A percentile compares a stretch with the other conserved stretches of the same genome.
Conservation (phyloP, 2,113 vertebrate species). For the Lutjanus erythropterus region DNA sequence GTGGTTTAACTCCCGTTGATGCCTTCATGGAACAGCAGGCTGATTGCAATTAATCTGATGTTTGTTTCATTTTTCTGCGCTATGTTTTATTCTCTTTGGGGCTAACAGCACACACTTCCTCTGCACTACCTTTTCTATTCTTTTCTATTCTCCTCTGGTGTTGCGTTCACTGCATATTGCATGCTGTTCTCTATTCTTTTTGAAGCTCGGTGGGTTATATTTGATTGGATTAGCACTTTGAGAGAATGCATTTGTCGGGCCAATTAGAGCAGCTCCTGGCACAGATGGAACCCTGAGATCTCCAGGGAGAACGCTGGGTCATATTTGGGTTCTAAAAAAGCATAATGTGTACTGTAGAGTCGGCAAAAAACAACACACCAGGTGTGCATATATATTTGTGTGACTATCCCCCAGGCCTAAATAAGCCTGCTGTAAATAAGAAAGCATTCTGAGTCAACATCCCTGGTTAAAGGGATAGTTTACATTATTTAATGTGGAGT, state of each 20-base stretch:
- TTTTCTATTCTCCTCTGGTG: not conserved
- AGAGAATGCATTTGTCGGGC: constrained; percentile 74
- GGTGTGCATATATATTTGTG: constrained; percentile 62
- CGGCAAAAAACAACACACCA: constrained; percentile 67
- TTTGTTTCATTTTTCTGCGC: not conserved
- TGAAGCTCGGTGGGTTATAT: constrained; percentile 60
- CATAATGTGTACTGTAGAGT: constrained; percentile 59
- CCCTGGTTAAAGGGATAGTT: too few relatives aligned
- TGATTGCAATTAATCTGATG: constrained; percentile 35
- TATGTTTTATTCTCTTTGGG: not conserved
- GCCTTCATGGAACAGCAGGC: constrained; percentile 36
- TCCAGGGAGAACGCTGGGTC: constrained; percentile 65
- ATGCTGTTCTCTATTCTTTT: constrained; percentile 37
- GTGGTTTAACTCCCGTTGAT: constrained; percentile 62
- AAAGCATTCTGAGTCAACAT: constrained; percentile 61
- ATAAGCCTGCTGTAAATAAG: constrained; percentile 81
- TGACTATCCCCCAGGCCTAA: constrained; percentile 49
- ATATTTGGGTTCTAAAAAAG: constrained; percentile 68
- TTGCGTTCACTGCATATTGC: constrained; percentile 6
- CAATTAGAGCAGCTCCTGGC: constrained; percentile 78
- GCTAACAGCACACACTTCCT: not conserved
- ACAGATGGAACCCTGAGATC: constrained; percentile 77
- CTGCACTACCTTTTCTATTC: not conserved
- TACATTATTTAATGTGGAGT: too few relatives aligned
- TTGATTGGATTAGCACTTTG: constrained; percentile 78